Conservation (phyloP, 2,113 vertebrate genomes). For the Edolisoma coerulescens region DNA sequence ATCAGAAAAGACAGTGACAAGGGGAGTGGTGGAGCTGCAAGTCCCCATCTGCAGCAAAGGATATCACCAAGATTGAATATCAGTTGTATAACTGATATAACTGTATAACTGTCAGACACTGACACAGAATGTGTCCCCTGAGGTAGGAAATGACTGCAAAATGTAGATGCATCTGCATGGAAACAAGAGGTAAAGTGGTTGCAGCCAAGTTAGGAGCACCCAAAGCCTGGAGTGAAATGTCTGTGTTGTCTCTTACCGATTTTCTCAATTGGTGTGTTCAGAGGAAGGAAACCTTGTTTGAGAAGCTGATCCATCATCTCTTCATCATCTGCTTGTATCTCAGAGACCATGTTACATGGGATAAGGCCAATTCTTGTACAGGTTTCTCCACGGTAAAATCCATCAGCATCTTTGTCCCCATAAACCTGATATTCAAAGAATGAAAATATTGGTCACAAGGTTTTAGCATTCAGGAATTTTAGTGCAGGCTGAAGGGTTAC, state of each 20-base stretch:
- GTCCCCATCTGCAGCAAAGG: background rate
- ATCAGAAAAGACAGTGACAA: background rate
- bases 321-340: conserved; percentile 94
- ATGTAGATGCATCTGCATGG: background rate
- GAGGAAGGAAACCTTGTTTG: conserved; percentile 93
- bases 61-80: background rate
- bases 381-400: conserved; percentile 93
- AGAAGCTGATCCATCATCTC: conserved; percentile 95
- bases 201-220: background rate
- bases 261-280: conserved; percentile 94
- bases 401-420: conserved; percentile 92
- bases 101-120: too few species aligned
- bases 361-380: conserved; percentile 88
- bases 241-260: conserved; percentile 69
- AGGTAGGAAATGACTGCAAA: background rate
- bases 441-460: rapidly evolving
- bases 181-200: background rate
- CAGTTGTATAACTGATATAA: too few species aligned
- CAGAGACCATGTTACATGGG: conserved; percentile 98
- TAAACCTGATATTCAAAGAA: conserved; percentile 78
- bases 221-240: background rate
- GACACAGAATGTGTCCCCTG: background rate
- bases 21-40: background rate
- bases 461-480: background rate
- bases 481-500: background rate